These are phyloP conservation scores for Microctenopoma stevenorrisi DNA, from an alignment of 2,797 vertebrate genomes.

Conservation along the genomic window DNA sequence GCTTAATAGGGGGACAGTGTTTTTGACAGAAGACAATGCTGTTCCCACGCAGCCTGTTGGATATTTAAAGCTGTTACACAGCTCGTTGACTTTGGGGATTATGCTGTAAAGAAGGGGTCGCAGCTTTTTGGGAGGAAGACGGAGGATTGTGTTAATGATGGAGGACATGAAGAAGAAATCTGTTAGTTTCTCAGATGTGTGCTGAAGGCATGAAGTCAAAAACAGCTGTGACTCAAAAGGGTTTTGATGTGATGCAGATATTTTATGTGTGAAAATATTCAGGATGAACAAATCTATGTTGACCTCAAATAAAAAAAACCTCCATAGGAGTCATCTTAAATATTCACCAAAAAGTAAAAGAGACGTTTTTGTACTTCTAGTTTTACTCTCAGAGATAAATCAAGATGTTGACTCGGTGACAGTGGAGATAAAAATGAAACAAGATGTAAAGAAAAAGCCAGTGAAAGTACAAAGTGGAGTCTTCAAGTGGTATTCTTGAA, in stretches of 20 bases:
- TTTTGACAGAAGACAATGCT: slow-evolving; percentile 19
- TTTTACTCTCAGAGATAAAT: slow-evolving; percentile 5
- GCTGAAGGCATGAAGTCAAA: slow-evolving; percentile 19
- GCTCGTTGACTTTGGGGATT: slow-evolving; percentile 36
- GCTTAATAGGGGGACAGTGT: slow-evolving; percentile 13
- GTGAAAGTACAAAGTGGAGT: slow-evolving; percentile 13
- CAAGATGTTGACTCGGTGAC: slow-evolving; percentile 9
- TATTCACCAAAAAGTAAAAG: slow-evolving; percentile 10
- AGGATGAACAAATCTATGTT: slow-evolving; percentile 10
- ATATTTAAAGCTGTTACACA: slow-evolving; percentile 44
- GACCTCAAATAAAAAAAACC: slow-evolving; percentile 23
- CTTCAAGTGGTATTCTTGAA: slow-evolving; percentile 24
- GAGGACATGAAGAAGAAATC: slow-evolving; percentile 38
- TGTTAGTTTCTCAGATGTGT: slow-evolving; percentile 37
- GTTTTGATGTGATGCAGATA: slow-evolving; percentile 18
- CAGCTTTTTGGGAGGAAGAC: slow-evolving; percentile 24
- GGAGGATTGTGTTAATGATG: slow-evolving; percentile 36
- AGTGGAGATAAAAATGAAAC: slow-evolving; percentile 8
- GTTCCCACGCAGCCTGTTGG: slow-evolving; percentile 24
- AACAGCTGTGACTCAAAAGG: slow-evolving; percentile 33
- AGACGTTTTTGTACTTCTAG: slow-evolving; percentile 21
- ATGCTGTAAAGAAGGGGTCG: slow-evolving; percentile 34
- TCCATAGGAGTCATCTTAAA: slow-evolving; percentile 23
- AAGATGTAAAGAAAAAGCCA: slow-evolving; percentile 17
- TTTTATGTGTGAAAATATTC: slow-evolving; percentile 1